Evolutionary conservation across 2,113 vertebrate species (phyloP).

Genomic region (Ceyx melanurus): DNA sequence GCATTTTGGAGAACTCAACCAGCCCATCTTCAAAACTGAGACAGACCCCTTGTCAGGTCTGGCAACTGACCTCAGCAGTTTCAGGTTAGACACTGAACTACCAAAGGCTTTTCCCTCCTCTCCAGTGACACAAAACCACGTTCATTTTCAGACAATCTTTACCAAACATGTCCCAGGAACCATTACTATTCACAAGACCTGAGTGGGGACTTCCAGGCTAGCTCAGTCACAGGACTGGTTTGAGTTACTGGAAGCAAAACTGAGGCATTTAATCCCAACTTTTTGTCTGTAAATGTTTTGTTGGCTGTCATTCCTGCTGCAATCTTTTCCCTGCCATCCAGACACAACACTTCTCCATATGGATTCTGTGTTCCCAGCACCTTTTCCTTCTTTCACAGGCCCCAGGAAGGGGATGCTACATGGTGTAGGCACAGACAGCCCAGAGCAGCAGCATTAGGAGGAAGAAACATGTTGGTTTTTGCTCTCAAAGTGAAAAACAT

Average conservation of each 20-base stretch:
- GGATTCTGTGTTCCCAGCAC: neutral
- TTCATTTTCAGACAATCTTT: neutral
- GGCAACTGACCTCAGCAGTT: neutral
- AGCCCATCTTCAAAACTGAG: neutral
- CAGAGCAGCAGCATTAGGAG: neutral
- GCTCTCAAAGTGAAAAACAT: neutral
- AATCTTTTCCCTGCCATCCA: neutral
- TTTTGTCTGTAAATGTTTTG: neutral
- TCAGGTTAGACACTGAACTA: neutral
- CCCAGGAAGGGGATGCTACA: neutral
- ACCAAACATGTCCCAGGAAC: neutral
- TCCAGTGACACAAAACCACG: neutral
- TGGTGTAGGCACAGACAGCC: neutral
- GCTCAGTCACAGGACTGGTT: neutral
- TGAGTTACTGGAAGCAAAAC: neutral
- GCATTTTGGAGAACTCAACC: neutral
- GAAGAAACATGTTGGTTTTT: neutral
- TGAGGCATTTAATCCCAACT: neutral
- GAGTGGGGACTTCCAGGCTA: neutral
- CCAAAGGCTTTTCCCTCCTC: neutral
- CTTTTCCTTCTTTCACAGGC: neutral
- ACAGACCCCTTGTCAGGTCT: neutral
- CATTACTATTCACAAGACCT: neutral
- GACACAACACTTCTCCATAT: neutral
- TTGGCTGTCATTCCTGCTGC: neutral